Evolutionary conservation across 2,113 vertebrate genomes (phyloP).

Genomic region (Picathartes gymnocephalus): DNA sequence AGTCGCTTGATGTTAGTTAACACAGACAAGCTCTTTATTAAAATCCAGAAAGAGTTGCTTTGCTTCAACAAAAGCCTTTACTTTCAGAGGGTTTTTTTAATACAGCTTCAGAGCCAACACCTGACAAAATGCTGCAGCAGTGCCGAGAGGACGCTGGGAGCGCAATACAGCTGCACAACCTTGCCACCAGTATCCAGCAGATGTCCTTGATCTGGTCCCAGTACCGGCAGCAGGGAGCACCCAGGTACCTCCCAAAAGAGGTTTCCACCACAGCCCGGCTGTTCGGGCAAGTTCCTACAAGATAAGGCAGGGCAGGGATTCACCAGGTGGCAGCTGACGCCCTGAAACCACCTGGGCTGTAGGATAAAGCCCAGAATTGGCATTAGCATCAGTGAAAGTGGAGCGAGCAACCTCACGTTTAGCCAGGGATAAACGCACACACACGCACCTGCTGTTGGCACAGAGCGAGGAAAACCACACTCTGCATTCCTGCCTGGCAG

Average conservation of each 20-base stretch:
- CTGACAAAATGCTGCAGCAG: not conserved
- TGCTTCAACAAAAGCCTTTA: not conserved
- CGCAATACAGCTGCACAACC: rapidly evolving
- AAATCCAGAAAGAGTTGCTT: slow-evolving; percentile 1
- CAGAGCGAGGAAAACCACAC: rapidly evolving
- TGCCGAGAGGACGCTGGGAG: rapidly evolving
- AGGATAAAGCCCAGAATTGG: not conserved
- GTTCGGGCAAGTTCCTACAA: not conserved
- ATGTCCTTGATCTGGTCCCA: not conserved
- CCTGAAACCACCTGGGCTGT: not conserved
- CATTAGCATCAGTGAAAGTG: not conserved
- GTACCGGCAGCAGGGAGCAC: rapidly evolving
- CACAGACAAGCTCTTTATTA: slow-evolving; percentile 23
- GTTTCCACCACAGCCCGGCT: not conserved
- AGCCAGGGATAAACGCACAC: not conserved
- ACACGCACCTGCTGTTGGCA: not conserved
- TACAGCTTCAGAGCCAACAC: not conserved
- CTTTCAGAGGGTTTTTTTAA: not conserved
- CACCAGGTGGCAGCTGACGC: not conserved
- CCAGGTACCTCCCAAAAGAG: not conserved
- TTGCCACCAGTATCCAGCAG: not conserved
- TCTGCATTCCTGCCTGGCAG: not conserved
- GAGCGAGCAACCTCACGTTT: rapidly evolving
- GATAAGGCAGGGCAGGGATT: not conserved
- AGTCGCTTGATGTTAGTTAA: slow-evolving; percentile 39